phyloP scores from a whole-genome alignment of 1,140 invertebrate genomes.

The Diplogasteroides magnus region DNA sequence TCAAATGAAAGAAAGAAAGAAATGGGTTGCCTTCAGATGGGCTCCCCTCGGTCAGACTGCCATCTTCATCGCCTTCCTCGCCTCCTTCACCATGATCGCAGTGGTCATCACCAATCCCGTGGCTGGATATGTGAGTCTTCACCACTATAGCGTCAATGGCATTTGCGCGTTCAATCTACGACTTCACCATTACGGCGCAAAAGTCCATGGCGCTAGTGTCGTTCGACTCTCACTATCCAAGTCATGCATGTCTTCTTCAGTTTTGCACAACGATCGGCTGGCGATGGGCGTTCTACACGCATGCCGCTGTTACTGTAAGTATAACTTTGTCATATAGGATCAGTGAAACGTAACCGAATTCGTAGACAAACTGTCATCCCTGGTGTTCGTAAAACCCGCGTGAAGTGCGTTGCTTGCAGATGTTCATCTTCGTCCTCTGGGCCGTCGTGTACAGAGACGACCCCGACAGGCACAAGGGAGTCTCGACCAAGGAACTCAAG shows the following conservation, averaged over 20 bases:
- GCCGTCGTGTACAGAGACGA: too few relatives aligned
- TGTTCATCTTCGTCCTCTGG: conserved; percentile 22
- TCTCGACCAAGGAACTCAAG: conserved; percentile 13
- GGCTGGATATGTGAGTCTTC: conserved; percentile 20
- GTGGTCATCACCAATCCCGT: conserved; percentile 26
- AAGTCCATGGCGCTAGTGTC: too few relatives aligned
- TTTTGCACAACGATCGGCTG: too few relatives aligned
- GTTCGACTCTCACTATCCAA: conserved; percentile 8
- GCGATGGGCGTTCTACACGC: background rate
- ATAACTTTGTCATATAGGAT: too few relatives aligned
- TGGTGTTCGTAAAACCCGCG: too few relatives aligned
- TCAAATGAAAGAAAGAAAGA: background rate
- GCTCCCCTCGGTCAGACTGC: conserved; percentile 28
- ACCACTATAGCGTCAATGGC: background rate
- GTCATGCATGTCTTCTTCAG: conserved; percentile 6
- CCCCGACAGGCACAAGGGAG: too few relatives aligned
- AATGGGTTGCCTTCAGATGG: conserved; percentile 17
- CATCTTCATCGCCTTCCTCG: conserved; percentile 21
- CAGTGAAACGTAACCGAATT: too few relatives aligned
- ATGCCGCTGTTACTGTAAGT: background rate
- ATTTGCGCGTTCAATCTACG: too few relatives aligned
- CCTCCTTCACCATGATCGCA: conserved; percentile 20
- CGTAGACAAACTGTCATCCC: too few relatives aligned
- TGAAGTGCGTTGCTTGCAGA: conserved; percentile 5
- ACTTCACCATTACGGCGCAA: too few relatives aligned